Conservation (phyloP, 2,113 vertebrate species). For the Campylomormyrus numenius region DNA sequence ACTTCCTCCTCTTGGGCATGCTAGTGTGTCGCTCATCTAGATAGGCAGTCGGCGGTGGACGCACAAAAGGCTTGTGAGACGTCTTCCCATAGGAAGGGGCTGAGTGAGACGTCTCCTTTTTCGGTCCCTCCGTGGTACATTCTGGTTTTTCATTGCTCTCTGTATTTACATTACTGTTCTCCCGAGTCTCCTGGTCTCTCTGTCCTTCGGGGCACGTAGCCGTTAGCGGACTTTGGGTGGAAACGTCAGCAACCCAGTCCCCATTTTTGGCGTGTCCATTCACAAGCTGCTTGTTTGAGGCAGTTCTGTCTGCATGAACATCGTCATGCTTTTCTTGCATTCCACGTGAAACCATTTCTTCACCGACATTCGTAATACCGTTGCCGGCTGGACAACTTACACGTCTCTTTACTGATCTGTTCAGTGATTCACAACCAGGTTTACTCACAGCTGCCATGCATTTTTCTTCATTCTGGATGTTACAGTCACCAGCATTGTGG, state of each 20-base stretch:
- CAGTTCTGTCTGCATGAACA: neutral
- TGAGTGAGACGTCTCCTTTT: constrained; percentile 65
- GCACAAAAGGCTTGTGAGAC: constrained; percentile 67
- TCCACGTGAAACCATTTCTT: neutral
- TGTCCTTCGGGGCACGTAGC: neutral
- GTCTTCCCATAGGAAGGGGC: constrained; percentile 64
- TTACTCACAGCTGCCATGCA: neutral
- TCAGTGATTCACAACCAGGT: neutral
- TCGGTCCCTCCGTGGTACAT: neutral
- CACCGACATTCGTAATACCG: neutral
- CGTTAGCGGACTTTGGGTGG: neutral
- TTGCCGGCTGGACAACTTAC: neutral
- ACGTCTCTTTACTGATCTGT: too few species aligned
- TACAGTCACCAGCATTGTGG: neutral
- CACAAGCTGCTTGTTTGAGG: neutral
- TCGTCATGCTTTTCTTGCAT: neutral
- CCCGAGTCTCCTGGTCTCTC: too few species aligned
- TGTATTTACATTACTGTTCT: neutral
- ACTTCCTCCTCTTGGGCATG: constrained; percentile 93
- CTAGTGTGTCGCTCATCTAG: constrained; percentile 87
- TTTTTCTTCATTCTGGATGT: neutral
- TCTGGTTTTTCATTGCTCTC: neutral
- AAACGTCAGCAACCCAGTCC: neutral
- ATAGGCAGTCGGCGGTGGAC: constrained; percentile 83
- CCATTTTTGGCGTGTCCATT: neutral